Percentiles rank a stretch among this genome's conserved stretches.
Evolutionary conservation across 2,888 invertebrate genomes (phyloP).

Genomic region (Leucozona laternaria): DNA sequence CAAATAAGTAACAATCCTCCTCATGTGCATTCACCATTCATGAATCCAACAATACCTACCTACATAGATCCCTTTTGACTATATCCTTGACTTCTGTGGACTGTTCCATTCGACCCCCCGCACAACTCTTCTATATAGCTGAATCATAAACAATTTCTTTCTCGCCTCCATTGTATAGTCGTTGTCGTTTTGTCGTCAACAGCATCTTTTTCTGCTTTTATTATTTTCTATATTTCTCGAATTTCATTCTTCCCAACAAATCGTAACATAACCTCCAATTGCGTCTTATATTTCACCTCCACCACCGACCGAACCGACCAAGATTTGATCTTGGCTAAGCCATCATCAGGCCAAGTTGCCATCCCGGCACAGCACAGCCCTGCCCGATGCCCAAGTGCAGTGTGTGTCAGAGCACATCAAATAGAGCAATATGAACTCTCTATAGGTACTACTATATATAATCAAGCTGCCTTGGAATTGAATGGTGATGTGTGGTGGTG

Average conservation of each 20-base stretch:
- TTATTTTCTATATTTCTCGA: slow-evolving; percentile 35
- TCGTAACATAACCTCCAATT: slow-evolving; percentile 54
- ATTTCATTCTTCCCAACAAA: slow-evolving; percentile 54
- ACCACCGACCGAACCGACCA: slow-evolving; percentile 7
- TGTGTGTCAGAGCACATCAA: slow-evolving; percentile 46
- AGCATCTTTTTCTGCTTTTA: slow-evolving; percentile 1
- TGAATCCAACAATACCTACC: background rate
- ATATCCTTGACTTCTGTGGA: slow-evolving; percentile 42
- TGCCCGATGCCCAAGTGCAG: background rate
- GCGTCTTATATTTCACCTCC: slow-evolving; percentile 54
- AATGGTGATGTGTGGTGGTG: background rate
- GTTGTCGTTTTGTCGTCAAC: background rate
- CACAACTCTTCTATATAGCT: background rate
- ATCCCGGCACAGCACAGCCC: background rate
- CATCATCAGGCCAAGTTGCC: slow-evolving; percentile 10
- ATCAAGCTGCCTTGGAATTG: slow-evolving; percentile 20
- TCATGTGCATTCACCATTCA: background rate
- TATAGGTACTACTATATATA: too few species aligned
- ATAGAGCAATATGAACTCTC: slow-evolving; percentile 40
- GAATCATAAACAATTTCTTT: background rate
- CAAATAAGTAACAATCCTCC: background rate
- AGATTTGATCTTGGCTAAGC: slow-evolving; percentile 64
- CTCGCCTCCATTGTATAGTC: background rate
- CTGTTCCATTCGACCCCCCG: slow-evolving; percentile 38
- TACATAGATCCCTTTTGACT: background rate